Evolutionary conservation across 2,113 vertebrate genomes (phyloP).

Genomic region (Campylomormyrus numenius): DNA sequence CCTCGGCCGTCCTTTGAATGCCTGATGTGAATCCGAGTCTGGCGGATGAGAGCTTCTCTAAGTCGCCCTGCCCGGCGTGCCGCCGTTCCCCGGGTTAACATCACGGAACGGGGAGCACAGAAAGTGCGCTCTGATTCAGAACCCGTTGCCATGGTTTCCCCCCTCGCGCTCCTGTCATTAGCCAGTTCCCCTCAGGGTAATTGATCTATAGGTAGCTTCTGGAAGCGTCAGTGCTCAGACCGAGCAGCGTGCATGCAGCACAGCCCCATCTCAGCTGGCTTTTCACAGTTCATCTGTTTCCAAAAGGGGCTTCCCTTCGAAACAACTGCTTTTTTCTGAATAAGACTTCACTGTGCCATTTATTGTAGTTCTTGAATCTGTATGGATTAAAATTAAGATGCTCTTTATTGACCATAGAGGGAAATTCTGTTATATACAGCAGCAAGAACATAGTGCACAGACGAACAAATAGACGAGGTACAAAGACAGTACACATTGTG

Average conservation of each 20-base stretch:
- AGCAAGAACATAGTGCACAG: background rate
- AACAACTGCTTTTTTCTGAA: background rate
- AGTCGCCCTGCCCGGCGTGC: background rate
- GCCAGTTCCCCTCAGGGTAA: slow-evolving; percentile 11
- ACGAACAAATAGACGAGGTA: background rate
- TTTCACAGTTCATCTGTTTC: background rate
- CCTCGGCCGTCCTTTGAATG: background rate
- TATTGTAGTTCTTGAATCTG: background rate
- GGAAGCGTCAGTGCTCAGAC: background rate
- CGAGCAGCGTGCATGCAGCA: background rate
- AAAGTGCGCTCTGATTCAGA: background rate
- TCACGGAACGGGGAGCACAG: background rate
- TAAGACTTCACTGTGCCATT: background rate
- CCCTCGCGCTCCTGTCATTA: background rate
- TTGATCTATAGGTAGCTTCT: background rate
- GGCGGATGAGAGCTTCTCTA: background rate
- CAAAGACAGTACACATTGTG: background rate
- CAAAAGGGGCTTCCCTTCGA: background rate
- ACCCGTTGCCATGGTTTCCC: background rate
- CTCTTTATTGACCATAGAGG: background rate
- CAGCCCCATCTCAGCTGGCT: background rate
- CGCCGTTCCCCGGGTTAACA: background rate
- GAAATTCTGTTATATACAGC: background rate
- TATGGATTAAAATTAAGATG: background rate
- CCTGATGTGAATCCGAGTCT: background rate